Conservation (phyloP, 1,140 invertebrate genomes). For the Uloborus diversus region DNA sequence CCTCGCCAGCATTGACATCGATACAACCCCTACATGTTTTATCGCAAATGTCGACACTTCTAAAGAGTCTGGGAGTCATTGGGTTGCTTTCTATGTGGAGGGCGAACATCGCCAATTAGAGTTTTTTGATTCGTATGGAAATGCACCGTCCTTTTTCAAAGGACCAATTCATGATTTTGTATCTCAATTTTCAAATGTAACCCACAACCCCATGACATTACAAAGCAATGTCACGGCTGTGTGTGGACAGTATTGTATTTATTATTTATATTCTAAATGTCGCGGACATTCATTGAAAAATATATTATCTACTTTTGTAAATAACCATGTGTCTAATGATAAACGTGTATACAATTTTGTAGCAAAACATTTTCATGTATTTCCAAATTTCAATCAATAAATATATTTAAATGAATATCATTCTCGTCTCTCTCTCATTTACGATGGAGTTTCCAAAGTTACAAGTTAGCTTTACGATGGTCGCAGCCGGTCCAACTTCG, state of each 20-base stretch:
- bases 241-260: constrained; percentile 23
- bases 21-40: background rate
- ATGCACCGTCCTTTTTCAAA: background rate
- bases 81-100: background rate
- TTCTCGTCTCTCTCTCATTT: background rate
- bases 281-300: background rate
- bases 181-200: background rate
- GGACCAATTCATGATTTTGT: background rate
- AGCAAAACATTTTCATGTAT: background rate
- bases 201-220: background rate
- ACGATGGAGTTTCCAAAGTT: background rate
- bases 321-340: background rate
- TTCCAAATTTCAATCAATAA: background rate
- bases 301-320: background rate
- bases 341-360: background rate
- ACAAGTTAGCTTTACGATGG: background rate
- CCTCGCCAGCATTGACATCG: background rate
- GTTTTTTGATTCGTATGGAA: constrained; percentile 22
- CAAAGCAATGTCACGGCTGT: background rate
- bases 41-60: background rate
- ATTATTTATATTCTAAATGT: constrained; percentile 13
- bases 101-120: background rate
- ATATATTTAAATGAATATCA: background rate
- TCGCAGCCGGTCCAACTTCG: background rate
- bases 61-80: background rate